phyloP scores from a whole-genome alignment of 2,797 vertebrate genomes.

The Sebastes elongatus region DNA sequence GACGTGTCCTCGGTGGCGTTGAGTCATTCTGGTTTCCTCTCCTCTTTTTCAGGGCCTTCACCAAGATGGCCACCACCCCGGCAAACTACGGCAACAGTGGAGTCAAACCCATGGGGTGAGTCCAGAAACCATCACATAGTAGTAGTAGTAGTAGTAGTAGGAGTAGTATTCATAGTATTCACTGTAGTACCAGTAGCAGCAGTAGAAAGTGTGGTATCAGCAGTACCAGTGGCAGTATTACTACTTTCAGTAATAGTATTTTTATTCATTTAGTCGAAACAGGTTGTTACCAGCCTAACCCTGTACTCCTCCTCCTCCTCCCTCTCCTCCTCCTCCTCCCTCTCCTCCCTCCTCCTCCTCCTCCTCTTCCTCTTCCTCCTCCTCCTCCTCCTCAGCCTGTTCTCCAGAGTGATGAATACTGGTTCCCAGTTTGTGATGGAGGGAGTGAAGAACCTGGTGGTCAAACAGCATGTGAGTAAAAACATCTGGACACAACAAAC shows the following conservation, averaged over 20 bases:
- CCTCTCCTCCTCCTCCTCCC: background rate
- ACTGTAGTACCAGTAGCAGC: background rate
- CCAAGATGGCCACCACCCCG: conserved; percentile 94
- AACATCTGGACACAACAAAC: too few relatives aligned
- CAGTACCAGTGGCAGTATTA: background rate
- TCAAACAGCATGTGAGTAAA: conserved; percentile 94
- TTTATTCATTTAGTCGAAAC: background rate
- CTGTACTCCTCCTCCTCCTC: conserved; percentile 1
- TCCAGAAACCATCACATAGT: too few relatives aligned
- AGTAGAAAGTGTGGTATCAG: background rate
- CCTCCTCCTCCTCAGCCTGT: conserved; percentile 79
- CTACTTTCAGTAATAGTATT: background rate
- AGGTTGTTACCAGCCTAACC: conserved; percentile 46
- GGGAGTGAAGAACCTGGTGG: conserved; percentile 97
- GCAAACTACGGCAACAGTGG: conserved; percentile 91
- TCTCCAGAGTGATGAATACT: conserved; percentile 97
- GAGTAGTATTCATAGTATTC: too few relatives aligned
- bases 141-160: too few relatives aligned
- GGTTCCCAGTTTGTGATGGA: conserved; percentile 99
- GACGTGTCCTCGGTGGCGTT: background rate
- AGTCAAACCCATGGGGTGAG: conserved; percentile 93
- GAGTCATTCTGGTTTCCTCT: background rate
- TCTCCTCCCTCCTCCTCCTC: too few relatives aligned
- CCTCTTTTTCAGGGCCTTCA: conserved; percentile 86
- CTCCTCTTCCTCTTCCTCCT: background rate